Evolutionary conservation across 2,888 invertebrate species (phyloP), one percentile per base, ranked within the genome.

Genomic region (Nomada flava): DNA sequence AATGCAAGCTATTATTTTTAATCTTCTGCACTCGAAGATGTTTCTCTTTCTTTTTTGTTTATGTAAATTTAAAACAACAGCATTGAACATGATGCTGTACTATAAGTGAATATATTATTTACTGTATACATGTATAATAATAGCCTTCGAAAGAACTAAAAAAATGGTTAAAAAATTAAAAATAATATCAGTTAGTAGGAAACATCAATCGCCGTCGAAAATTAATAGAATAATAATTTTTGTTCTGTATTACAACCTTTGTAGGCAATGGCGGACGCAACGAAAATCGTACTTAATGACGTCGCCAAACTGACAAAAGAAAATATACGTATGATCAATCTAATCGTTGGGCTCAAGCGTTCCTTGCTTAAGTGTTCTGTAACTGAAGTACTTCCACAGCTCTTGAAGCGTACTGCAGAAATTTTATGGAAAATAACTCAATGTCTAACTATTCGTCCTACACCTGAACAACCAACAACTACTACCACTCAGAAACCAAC

Each of bases 291-390:
- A 57, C 15, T 57, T 15, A 15, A 57, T 15, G 57, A 11, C 15
- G 2, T 26, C 18, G 23, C 10, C 0, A 11, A 26, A 0, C 0
- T 2, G 0, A 0, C 11, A 2, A 5, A 18, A 2, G 10, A 18
- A 4, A 0, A 15, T 15, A 0, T 15, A 5, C 15, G 23, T 13
- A 57, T 29, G 57, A 23, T 57, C 23, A 5, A 13, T 7, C 18
- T 5, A 4, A 11, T 64, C 0, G 10, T 1, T 9, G 4, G 0
- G 1, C 4, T 64, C 2, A 26, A 11, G 20, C 2, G 10, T 5
- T 18, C 2, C 0, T 0, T 64, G 23, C 0, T 0, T 0, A 2
- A 2, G 1, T 64, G 64, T 10, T 0, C 0, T 1, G 0, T 47
- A 23, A 13, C 1, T 7, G 15, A 23, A 26, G 11, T 57, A 4